Base-by-base conservation (phyloP, 1,140 invertebrate species). In the Thaumetopoea pityocampa region DNA sequence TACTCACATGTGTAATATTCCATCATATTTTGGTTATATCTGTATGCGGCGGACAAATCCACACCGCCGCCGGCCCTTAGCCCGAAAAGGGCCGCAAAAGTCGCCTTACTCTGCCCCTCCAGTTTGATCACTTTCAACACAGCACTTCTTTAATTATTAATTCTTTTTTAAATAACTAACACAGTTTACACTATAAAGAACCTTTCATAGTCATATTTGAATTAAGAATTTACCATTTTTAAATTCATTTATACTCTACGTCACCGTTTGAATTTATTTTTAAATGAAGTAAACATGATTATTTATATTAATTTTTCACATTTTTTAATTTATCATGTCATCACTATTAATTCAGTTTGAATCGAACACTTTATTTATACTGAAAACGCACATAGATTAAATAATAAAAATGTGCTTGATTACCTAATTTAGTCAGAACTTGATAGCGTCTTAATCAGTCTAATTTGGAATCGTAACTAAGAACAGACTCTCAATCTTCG, bases 21-120 rank as follows among this genome's bases (percentile, higher is more conserved):
- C 96, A 98, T 97, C 95, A 98, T 97, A 84, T 96, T 97, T 70
- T 97, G 96, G 85, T 97, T 98, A 88, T 98, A 98, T 69, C 96
- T 90, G 77, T 98, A 97, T 49, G 95, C 95, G 48, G 95, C 96
- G 59, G 93, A 94, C 55, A 97, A 90, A 87, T 97, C 95, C 91
- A 97, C 85, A 2, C 84, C 80, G 33, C 78, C 80, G 67, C 76
- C 81, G 73, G 82, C 82, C 81, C 85, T 70, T 35, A 85, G 66
- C 58, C 83, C 83, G 16, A 85, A 83, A 23, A 86, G 85, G 77
- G 83, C 85, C 61, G 83, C 83, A 46, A 86, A 85, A 23, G 81
- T 82, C 8, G 85, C 80, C 54, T 85, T 85, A 47, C 80, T 78
- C 54, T 85, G 81, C 12, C 82, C 74, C 76, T 85, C 85, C 85